A percentile compares a stretch with the other conserved stretches of the same genome.
phyloP scores from a whole-genome alignment of 2,888 invertebrate genomes.

The Sympetrum striolatum region DNA sequence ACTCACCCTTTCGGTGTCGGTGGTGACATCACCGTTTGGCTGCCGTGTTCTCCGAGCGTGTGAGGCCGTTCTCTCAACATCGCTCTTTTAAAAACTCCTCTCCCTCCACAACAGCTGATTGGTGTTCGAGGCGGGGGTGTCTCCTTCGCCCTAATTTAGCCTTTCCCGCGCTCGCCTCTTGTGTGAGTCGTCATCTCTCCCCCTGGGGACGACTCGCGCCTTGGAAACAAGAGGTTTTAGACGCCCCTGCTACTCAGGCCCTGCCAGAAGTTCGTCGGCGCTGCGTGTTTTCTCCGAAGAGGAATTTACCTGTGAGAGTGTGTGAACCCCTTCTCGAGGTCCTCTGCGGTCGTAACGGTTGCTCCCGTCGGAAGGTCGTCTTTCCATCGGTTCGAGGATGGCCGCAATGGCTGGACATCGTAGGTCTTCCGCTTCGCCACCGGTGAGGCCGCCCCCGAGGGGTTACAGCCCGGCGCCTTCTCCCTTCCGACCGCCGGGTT shows the following conservation, averaged over 20 bases:
- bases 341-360: neutral
- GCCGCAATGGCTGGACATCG: slow-evolving; percentile 35
- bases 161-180: neutral
- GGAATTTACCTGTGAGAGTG: neutral
- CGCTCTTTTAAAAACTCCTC: neutral
- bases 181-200: neutral
- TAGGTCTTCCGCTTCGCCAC: neutral
- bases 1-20: neutral
- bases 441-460: neutral
- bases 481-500: slow-evolving; percentile 2
- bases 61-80: neutral
- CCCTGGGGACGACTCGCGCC: neutral
- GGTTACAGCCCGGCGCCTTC: slow-evolving; percentile 16
- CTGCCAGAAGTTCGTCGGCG: neutral
- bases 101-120: slow-evolving; percentile 27
- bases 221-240: neutral
- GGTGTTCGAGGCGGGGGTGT: slow-evolving; percentile 24
- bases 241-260: neutral
- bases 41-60: neutral
- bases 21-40: neutral
- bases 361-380: neutral
- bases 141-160: slow-evolving; percentile 24
- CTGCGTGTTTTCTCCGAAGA: too few relatives aligned
- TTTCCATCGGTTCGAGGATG: neutral
- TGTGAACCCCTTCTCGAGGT: neutral